Conservation (phyloP, 2,888 invertebrate genomes). For the Syritta pipiens region DNA sequence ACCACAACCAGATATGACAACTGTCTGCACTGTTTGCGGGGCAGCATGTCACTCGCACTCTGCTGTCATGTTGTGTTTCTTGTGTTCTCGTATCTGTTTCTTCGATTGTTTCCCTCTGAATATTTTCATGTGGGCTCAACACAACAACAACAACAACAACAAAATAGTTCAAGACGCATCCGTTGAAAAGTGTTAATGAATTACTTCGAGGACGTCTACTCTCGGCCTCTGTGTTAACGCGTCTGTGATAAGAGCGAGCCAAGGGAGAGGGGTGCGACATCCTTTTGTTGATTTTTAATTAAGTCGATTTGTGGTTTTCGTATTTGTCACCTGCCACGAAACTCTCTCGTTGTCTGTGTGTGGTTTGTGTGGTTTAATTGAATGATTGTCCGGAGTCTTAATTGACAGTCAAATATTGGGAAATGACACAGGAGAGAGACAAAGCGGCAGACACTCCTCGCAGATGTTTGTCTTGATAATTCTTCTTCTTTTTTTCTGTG, state of each 20-base stretch:
- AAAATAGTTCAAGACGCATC: constrained; percentile 38
- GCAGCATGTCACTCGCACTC: constrained; percentile 36
- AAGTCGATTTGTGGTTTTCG: constrained; percentile 57
- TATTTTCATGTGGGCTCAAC: constrained; percentile 41
- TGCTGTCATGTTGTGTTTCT: constrained; percentile 50
- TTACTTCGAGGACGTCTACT: constrained; percentile 76
- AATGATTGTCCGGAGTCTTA: constrained; percentile 56
- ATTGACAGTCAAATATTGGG: constrained; percentile 66
- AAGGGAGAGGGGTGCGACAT: neutral
- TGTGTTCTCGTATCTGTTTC: constrained; percentile 11
- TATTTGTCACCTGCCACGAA: constrained; percentile 57
- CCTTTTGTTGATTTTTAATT: constrained; percentile 65
- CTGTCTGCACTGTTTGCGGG: constrained; percentile 39
- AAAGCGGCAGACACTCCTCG: constrained; percentile 19
- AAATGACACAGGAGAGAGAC: no score
- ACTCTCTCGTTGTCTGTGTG: constrained; percentile 2
- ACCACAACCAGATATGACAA: constrained; percentile 58
- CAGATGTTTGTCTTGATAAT: constrained; percentile 42
- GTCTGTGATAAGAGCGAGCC: constrained; percentile 27
- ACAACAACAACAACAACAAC: no score
- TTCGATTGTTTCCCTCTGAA: neutral
- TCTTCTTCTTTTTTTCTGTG: neutral
- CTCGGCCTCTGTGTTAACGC: neutral
- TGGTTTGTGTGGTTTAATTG: constrained; percentile 37
- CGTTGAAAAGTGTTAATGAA: constrained; percentile 77